These are phyloP conservation scores for Microhierax caerulescens DNA, from an alignment of 2,797 vertebrate species.

Conservation along the genomic window DNA sequence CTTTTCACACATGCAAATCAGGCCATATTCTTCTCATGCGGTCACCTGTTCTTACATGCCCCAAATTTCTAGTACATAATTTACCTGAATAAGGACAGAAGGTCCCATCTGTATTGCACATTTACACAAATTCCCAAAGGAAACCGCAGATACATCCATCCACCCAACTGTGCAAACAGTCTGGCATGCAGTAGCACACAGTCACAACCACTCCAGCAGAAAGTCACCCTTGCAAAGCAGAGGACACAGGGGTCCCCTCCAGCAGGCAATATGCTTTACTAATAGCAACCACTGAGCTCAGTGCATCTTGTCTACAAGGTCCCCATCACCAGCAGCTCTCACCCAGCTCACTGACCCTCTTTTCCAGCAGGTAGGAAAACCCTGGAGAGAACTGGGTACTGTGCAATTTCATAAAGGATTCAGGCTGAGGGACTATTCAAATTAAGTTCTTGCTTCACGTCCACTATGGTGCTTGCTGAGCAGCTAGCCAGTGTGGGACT, in stretches of 20 bases:
- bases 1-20: not conserved
- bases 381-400: not conserved
- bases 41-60: not conserved
- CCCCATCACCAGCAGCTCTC: not conserved
- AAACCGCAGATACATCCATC: not conserved
- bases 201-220: not conserved
- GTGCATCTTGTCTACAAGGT: not conserved
- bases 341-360: not conserved
- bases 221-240: not conserved
- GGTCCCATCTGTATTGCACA: not conserved
- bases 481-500: not conserved
- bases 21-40: not conserved
- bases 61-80: not conserved
- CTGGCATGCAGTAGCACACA: not conserved
- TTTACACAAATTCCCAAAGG: not conserved
- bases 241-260: not conserved
- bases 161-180: not conserved
- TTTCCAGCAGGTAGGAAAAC: not conserved
- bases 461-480: not conserved
- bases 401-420: not conserved
- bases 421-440: not conserved
- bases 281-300: not conserved
- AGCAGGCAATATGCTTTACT: not conserved
- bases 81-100: slow-evolving; percentile 33
- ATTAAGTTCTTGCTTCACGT: not conserved